These are phyloP conservation scores for Coracias cyanogaster DNA, from an alignment of 2,797 vertebrate species.

Conservation along the genomic window DNA sequence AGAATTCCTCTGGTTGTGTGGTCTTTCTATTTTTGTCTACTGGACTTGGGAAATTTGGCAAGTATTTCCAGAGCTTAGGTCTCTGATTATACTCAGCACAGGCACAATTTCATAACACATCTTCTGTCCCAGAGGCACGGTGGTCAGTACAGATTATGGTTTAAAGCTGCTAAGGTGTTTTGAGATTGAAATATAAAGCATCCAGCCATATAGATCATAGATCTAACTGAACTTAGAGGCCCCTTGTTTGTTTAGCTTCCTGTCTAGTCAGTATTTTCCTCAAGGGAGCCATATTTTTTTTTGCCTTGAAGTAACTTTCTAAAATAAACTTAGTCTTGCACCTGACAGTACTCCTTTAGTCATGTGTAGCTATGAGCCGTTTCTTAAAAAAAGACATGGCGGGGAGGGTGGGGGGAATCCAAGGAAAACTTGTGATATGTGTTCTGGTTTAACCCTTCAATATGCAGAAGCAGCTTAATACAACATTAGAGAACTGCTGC, in stretches of 20 bases:
- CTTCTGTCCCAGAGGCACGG: not conserved
- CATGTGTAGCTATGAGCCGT: not conserved
- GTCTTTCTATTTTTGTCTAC: not conserved
- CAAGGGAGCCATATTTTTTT: not conserved
- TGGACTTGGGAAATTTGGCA: not conserved
- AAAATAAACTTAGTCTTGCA: not conserved
- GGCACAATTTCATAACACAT: not conserved
- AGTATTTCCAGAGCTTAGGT: not conserved
- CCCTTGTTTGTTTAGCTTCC: constrained; percentile 14
- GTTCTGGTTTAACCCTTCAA: not conserved
- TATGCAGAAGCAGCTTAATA: not conserved
- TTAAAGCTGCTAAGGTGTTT: constrained; percentile 33
- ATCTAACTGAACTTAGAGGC: not conserved
- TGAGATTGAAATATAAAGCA: not conserved
- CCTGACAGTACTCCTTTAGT: constrained; percentile 9
- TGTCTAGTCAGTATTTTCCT: not conserved
- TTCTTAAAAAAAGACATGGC: not conserved
- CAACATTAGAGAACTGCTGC: not conserved
- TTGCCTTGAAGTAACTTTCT: constrained; percentile 13
- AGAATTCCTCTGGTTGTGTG: not conserved
- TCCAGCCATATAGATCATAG: not conserved
- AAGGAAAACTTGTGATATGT: not conserved
- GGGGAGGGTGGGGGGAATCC: not conserved
- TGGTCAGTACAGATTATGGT: not conserved
- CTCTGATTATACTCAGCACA: not conserved